These are phyloP conservation scores for Cheilosia soror DNA, from an alignment of 2,888 invertebrate genomes.

Conservation along the genomic window DNA sequence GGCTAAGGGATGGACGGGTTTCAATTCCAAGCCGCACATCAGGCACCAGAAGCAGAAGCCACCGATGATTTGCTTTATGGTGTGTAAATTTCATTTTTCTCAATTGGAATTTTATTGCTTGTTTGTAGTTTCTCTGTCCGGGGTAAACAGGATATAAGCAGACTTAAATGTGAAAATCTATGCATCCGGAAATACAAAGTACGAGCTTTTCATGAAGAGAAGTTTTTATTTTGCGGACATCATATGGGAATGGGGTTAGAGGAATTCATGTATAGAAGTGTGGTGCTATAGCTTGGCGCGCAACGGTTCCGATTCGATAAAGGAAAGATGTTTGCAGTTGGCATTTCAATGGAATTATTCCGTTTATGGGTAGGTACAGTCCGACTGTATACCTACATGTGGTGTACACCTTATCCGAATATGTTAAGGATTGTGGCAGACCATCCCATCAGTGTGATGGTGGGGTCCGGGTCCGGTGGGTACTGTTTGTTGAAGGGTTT, in stretches of 20 bases:
- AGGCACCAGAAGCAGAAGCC: conserved; percentile 44
- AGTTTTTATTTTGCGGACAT: conserved; percentile 22
- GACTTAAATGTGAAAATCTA: conserved; percentile 71
- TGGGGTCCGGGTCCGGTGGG: too few species aligned
- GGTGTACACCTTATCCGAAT: too few species aligned
- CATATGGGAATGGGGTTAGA: not conserved
- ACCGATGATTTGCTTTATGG: conserved; percentile 73
- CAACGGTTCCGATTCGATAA: too few species aligned
- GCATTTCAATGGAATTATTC: not conserved
- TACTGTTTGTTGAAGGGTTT: too few species aligned
- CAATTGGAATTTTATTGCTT: conserved; percentile 73
- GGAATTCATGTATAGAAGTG: not conserved
- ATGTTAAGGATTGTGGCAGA: too few species aligned
- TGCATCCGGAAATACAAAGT: conserved; percentile 68
- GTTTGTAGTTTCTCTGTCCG: conserved; percentile 66
- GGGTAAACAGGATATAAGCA: conserved; percentile 73
- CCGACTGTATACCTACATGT: too few species aligned
- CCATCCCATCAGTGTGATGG: too few species aligned
- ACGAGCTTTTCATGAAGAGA: conserved; percentile 59
- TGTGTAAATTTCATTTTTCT: conserved; percentile 75
- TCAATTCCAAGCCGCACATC: not conserved
- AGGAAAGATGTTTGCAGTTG: too few species aligned
- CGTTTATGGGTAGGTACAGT: too few species aligned
- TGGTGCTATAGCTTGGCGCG: too few species aligned
- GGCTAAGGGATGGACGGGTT: conserved; percentile 48